Conservation (phyloP, 2,797 vertebrate genomes). For the Ptychobarbus kaznakovi region DNA sequence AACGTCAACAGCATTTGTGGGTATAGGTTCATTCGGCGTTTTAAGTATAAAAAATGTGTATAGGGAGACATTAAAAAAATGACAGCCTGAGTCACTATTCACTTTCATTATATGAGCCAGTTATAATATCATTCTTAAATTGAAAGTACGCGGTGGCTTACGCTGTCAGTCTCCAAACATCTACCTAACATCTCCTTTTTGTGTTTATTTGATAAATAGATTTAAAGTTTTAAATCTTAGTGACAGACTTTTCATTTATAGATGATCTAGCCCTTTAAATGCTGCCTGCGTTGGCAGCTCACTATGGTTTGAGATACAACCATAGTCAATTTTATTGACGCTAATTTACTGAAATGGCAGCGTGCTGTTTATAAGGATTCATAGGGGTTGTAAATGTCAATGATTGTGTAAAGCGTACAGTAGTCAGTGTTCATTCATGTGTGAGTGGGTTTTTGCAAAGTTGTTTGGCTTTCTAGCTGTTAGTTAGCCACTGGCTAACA, state of each 20-base stretch:
- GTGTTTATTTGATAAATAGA: neutral
- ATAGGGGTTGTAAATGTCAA: neutral
- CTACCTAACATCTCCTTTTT: neutral
- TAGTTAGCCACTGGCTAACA: constrained; percentile 34
- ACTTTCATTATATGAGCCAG: neutral
- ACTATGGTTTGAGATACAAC: constrained; percentile 18
- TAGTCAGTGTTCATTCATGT: neutral
- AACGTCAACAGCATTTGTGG: neutral
- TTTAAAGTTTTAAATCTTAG: neutral
- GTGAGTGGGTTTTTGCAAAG: neutral
- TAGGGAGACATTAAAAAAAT: neutral
- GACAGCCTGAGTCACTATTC: constrained; percentile 11
- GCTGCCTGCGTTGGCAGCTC: constrained; percentile 8
- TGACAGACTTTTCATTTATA: neutral
- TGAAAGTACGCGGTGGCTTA: neutral
- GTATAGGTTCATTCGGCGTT: neutral
- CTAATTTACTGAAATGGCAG: constrained; percentile 19
- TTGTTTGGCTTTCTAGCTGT: constrained; percentile 25
- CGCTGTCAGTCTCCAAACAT: neutral
- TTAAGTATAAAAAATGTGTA: neutral
- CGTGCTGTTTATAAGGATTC: neutral
- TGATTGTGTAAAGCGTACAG: neutral
- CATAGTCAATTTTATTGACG: constrained; percentile 22
- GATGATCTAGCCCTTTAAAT: neutral
- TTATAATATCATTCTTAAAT: neutral